A percentile compares a stretch with the other conserved stretches of the same genome.
Evolutionary conservation across 2,797 vertebrate species (phyloP).

Genomic region (Pangasius mekongensis): DNA sequence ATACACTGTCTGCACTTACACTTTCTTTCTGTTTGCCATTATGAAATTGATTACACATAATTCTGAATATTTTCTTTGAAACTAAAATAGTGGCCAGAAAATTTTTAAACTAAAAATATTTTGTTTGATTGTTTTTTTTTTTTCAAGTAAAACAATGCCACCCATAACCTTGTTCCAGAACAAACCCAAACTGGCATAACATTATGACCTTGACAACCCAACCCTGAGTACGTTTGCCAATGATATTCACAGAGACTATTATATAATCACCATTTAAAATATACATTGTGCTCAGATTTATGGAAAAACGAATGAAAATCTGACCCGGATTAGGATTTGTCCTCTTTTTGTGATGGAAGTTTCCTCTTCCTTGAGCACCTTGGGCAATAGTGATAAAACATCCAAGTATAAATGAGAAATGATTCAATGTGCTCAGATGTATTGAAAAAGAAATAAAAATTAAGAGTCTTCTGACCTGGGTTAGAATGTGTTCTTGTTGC

Average conservation of each 20-base stretch:
- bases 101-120: background rate
- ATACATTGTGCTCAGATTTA: background rate
- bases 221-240: background rate
- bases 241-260: background rate
- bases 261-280: background rate
- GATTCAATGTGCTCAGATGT: background rate
- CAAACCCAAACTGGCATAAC: background rate
- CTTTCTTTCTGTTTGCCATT: background rate
- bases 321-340: background rate
- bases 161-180: background rate
- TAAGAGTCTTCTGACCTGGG: background rate
- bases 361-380: background rate
- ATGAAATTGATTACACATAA: background rate
- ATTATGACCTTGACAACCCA: background rate
- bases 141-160: background rate
- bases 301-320: background rate
- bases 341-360: background rate
- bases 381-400: background rate
- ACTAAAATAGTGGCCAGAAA: background rate
- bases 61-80: background rate
- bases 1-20: background rate
- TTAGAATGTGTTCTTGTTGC: background rate
- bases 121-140: background rate
- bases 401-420: background rate
- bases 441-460: no score